phyloP scores from a whole-genome alignment of 2,797 vertebrate genomes.

The Cyprinella venusta region DNA sequence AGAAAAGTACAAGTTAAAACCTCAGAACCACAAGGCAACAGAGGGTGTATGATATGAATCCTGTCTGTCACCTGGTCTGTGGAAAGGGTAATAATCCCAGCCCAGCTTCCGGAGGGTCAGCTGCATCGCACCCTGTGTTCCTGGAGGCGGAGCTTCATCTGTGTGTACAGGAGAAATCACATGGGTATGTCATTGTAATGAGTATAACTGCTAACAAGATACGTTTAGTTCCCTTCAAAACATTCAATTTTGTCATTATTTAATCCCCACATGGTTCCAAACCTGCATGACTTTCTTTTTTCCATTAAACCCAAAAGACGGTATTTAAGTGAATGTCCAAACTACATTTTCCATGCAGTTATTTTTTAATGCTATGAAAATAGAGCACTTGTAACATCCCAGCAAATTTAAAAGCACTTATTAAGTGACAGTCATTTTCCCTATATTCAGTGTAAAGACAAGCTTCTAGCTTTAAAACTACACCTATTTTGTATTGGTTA shows the following conservation, averaged over 20 bases:
- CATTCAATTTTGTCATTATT: neutral
- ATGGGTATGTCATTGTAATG: neutral
- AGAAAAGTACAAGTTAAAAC: neutral
- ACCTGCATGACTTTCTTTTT: neutral
- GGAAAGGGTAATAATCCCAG: slow-evolving; percentile 96
- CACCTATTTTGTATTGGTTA: neutral
- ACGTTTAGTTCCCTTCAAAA: neutral
- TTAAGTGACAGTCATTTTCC: neutral
- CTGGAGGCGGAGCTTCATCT: slow-evolving; percentile 83
- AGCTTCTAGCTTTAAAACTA: neutral
- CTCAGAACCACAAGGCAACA: neutral
- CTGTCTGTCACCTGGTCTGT: slow-evolving; percentile 85
- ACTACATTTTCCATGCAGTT: neutral
- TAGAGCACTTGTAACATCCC: neutral
- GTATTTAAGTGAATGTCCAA: neutral
- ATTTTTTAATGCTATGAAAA: neutral
- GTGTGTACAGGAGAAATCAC: neutral
- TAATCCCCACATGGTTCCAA: neutral
- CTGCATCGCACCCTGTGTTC: slow-evolving; percentile 94
- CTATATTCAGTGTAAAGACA: neutral
- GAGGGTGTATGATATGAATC: neutral
- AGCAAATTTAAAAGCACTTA: neutral
- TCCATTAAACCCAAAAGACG: neutral
- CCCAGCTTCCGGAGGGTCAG: slow-evolving; percentile 93
- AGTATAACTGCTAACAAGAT: neutral